A percentile compares a stretch with the other conserved stretches of the same genome.
Evolutionary conservation across 2,113 vertebrate species (phyloP).

Genomic region (Paradisaea rubra): DNA sequence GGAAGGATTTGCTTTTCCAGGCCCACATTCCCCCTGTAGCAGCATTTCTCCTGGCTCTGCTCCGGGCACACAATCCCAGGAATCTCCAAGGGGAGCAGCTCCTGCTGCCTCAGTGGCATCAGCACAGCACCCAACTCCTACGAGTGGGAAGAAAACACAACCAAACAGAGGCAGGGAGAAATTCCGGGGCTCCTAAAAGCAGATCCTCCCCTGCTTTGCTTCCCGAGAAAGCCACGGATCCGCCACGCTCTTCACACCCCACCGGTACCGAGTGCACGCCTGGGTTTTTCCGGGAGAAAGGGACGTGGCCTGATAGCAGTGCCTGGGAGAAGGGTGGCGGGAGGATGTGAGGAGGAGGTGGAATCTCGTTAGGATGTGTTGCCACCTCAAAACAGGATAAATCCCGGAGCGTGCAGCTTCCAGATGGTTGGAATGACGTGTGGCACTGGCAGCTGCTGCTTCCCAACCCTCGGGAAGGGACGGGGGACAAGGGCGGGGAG

Average conservation of each 20-base stretch:
- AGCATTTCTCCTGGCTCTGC: background rate
- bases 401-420: background rate
- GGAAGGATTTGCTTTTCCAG: background rate
- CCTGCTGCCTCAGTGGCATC: background rate
- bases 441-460: background rate
- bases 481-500: background rate
- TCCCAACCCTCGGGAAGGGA: background rate
- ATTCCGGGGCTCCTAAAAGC: background rate
- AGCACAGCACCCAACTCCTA: background rate
- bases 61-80: fast-evolving
- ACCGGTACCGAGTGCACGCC: fast-evolving
- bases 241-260: background rate
- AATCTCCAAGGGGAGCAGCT: background rate
- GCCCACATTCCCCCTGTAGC: fast-evolving
- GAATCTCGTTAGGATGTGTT: background rate
- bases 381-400: background rate
- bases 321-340: background rate
- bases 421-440: fast-evolving
- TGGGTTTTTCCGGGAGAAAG: background rate
- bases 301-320: fast-evolving
- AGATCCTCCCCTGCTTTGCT: background rate
- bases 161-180: background rate
- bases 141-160: background rate
- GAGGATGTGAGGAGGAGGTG: background rate
- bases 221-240: background rate